These are phyloP conservation scores for Macrobrachium rosenbergii DNA, from an alignment of 1,140 invertebrate genomes.

Conservation along the genomic window DNA sequence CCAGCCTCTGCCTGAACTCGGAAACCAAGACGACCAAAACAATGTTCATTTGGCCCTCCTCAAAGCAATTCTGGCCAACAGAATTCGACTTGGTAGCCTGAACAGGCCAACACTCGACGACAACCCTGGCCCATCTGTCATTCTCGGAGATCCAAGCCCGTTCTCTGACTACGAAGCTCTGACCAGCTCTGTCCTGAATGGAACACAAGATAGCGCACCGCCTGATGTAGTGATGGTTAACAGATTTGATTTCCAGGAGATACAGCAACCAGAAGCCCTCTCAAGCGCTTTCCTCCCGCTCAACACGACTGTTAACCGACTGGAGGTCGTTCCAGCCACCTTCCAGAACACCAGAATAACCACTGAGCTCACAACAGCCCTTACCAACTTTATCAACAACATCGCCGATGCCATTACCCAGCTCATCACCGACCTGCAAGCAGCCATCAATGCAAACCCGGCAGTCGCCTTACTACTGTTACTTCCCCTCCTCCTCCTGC, in stretches of 20 bases:
- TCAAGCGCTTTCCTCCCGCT: background rate
- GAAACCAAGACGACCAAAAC: background rate
- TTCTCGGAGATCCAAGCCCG: slow-evolving; percentile 26
- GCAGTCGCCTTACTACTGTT: slow-evolving; percentile 42
- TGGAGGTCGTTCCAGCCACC: background rate
- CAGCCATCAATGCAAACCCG: slow-evolving; percentile 32
- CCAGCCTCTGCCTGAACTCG: background rate
- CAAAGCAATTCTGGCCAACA: background rate
- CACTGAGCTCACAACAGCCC: slow-evolving; percentile 32
- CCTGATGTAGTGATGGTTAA: background rate
- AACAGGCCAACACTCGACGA: background rate
- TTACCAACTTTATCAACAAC: slow-evolving; percentile 45
- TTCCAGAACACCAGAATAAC: slow-evolving; percentile 9
- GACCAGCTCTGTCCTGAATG: background rate
- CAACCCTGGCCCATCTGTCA: background rate
- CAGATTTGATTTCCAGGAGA: background rate
- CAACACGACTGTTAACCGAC: background rate
- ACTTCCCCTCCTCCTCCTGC: slow-evolving; percentile 38
- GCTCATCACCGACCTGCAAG: slow-evolving; percentile 37
- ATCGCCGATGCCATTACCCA: slow-evolving; percentile 41
- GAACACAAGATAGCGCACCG: no score
- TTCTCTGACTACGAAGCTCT: slow-evolving; percentile 25
- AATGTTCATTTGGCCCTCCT: background rate
- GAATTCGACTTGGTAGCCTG: background rate
- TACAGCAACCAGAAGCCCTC: background rate